Evolutionary conservation across 2,113 vertebrate genomes (phyloP).

Genomic region (Gymnobelideus leadbeateri): DNA sequence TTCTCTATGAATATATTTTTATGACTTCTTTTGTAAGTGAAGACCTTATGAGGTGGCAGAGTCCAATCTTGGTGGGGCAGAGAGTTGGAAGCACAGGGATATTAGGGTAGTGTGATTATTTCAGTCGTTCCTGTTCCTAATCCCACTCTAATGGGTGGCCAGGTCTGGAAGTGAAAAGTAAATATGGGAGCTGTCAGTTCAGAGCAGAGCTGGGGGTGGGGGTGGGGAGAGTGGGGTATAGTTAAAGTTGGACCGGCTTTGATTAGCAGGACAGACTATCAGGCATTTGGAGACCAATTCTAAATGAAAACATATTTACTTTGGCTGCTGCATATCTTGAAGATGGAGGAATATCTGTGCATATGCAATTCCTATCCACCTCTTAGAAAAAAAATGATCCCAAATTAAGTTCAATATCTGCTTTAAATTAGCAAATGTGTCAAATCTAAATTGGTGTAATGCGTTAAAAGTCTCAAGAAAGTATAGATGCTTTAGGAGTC

Average conservation of each 20-base stretch:
- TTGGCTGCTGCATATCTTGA: conserved; percentile 57
- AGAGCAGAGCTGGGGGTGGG: neutral
- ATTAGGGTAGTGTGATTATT: neutral
- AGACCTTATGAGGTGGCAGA: neutral
- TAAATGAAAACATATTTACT: conserved; percentile 71
- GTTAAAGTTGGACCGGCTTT: neutral
- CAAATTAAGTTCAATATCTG: conserved; percentile 59
- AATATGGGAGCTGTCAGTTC: neutral
- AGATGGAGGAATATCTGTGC: conserved; percentile 45
- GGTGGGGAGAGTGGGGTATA: neutral
- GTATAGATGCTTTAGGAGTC: conserved; percentile 1
- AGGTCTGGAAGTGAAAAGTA: neutral
- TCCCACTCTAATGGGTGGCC: neutral
- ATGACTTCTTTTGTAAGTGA: neutral
- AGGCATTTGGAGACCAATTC: conserved; percentile 60
- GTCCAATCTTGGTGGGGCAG: neutral
- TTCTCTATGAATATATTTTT: neutral
- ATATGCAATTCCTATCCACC: conserved; percentile 35
- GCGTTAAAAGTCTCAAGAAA: conserved; percentile 23
- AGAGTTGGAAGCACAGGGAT: neutral
- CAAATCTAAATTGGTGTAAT: conserved; percentile 8
- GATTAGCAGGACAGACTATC: conserved; percentile 54
- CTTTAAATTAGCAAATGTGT: conserved; percentile 36
- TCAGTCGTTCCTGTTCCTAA: neutral
- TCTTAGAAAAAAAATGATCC: conserved; percentile 66